Evolutionary conservation across 2,113 vertebrate species (phyloP).

Genomic region (Hippocampus comes): DNA sequence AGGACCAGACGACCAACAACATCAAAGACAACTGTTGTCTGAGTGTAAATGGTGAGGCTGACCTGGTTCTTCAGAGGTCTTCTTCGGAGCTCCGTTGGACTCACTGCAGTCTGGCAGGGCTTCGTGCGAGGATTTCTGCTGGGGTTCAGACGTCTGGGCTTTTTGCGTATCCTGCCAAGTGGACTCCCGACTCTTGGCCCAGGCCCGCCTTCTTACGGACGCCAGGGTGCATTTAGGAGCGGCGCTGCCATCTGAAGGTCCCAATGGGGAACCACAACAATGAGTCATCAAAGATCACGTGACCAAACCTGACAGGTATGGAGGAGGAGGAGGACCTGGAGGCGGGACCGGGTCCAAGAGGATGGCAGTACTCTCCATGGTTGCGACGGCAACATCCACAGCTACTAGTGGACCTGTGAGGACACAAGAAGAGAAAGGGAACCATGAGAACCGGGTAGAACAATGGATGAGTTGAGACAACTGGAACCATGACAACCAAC

Average conservation of each 20-base stretch:
- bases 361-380: slow-evolving; percentile 43
- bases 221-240: slow-evolving; percentile 26
- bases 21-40: not conserved
- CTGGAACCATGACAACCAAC: too few relatives aligned
- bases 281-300: not conserved
- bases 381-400: slow-evolving; percentile 34
- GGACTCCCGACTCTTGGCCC: slow-evolving; percentile 87
- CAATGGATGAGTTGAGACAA: too few relatives aligned
- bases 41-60: not conserved
- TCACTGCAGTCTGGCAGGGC: slow-evolving; percentile 53
- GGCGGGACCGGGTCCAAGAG: slow-evolving; percentile 22
- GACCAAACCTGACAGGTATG: not conserved
- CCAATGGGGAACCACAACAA: not conserved
- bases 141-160: slow-evolving; percentile 23
- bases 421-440: not conserved
- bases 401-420: slow-evolving; percentile 27
- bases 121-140: slow-evolving; percentile 64
- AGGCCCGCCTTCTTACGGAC: slow-evolving; percentile 72
- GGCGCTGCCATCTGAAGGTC: slow-evolving; percentile 25
- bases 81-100: slow-evolving; percentile 20
- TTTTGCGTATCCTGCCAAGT: slow-evolving; percentile 68
- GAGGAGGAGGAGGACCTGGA: slow-evolving; percentile 22
- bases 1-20: not conserved
- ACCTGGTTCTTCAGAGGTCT: slow-evolving; percentile 70
- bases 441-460: not conserved